These are phyloP conservation scores for Ephestia elutella DNA, from an alignment of 1,140 invertebrate genomes.

Conservation along the genomic window DNA sequence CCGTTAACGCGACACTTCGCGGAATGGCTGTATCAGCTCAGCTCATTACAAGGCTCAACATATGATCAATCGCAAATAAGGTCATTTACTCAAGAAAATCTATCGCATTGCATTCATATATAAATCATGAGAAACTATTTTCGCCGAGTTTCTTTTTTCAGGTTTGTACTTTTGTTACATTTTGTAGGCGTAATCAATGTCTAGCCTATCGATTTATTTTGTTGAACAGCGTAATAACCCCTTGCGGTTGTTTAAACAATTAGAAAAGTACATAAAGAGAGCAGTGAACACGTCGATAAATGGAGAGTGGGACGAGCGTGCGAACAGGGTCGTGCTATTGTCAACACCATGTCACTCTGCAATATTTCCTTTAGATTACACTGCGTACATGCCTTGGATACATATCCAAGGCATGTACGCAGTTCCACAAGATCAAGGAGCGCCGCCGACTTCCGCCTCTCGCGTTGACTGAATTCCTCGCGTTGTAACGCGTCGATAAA, in stretches of 20 bases:
- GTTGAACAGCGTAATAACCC: neutral
- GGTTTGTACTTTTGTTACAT: too few relatives aligned
- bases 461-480: constrained; percentile 44
- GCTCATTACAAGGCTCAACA: constrained; percentile 16
- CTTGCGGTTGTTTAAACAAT: constrained; percentile 29
- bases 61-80: constrained; percentile 12
- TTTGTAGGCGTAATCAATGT: too few relatives aligned
- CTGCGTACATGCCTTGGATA: constrained; percentile 20
- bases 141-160: too few relatives aligned
- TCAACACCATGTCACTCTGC: constrained; percentile 45
- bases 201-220: too few relatives aligned
- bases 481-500: constrained; percentile 36
- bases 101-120: neutral
- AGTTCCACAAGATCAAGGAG: constrained; percentile 52
- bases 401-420: constrained; percentile 20
- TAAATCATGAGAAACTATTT: too few relatives aligned
- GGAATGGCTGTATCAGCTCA: constrained; percentile 32
- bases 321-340: constrained; percentile 65
- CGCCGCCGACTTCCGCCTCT: constrained; percentile 53
- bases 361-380: constrained; percentile 44
- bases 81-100: neutral
- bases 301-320: constrained; percentile 59
- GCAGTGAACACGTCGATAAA: constrained; percentile 57
- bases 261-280: constrained; percentile 45
- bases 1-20: constrained; percentile 59